Conservation (phyloP, 2,797 vertebrate species). For the Acrossocheilus wenchowensis region DNA sequence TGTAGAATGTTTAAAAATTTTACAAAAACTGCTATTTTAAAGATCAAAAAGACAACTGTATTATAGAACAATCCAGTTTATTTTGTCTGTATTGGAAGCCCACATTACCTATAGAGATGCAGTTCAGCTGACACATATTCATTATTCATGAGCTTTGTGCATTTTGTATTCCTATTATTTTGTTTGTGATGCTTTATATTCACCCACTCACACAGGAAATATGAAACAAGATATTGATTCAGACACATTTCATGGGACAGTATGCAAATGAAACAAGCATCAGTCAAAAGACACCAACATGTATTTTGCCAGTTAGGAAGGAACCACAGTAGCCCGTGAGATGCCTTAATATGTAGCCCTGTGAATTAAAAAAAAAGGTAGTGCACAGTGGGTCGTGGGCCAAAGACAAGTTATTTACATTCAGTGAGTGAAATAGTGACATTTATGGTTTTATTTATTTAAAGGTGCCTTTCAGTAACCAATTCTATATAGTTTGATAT, state of each 20-base stretch:
- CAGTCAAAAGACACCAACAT: constrained; percentile 5
- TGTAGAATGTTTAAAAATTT: background rate
- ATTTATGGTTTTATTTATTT: background rate
- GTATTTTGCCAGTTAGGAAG: background rate
- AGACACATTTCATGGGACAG: constrained; percentile 31
- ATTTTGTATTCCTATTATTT: constrained; percentile 44
- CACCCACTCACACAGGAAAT: constrained; percentile 24
- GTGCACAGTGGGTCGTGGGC: background rate
- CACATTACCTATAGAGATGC: background rate
- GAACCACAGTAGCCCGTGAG: background rate
- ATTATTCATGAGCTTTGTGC: constrained; percentile 43
- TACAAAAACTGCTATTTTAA: background rate
- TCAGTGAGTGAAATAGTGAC: background rate
- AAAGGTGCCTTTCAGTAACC: background rate
- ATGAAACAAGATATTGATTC: constrained; percentile 42
- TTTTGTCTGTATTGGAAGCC: background rate
- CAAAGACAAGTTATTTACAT: background rate
- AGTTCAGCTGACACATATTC: background rate
- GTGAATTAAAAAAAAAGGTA: background rate
- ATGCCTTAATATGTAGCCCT: background rate
- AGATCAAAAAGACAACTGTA: background rate
- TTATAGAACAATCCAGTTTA: background rate
- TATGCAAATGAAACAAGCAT: constrained; percentile 36
- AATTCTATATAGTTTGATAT: background rate
- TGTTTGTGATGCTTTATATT: constrained; percentile 33